Percentiles rank a stretch among this genome's conserved stretches.
Conservation (phyloP, 2,888 invertebrate species). For the Myopa testacea region DNA sequence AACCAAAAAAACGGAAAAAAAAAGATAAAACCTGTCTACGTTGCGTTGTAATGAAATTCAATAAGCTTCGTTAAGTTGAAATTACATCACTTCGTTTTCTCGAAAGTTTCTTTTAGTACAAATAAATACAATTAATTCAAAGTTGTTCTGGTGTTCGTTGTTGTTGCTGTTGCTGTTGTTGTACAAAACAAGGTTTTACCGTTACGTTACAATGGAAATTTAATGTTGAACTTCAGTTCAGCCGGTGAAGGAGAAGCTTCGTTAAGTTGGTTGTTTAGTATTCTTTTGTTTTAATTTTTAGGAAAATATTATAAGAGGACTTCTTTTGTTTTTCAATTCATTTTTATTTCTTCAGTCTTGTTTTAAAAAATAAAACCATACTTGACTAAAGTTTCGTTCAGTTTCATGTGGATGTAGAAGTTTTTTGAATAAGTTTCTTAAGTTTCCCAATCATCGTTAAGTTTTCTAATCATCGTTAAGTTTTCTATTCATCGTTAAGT, state of each 20-base stretch:
- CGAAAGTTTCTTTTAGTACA: not conserved
- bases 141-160: too few species aligned
- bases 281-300: not conserved
- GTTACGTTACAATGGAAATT: too few species aligned
- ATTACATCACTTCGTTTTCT: conserved; percentile 2
- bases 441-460: too few species aligned
- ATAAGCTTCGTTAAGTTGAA: conserved; percentile 3
- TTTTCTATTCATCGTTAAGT: not conserved
- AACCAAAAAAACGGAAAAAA: not conserved
- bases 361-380: not conserved
- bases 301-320: not conserved
- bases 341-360: not conserved
- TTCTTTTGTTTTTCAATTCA: not conserved
- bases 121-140: conserved; percentile 6
- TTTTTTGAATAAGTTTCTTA: too few species aligned
- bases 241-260: too few species aligned
- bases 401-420: not conserved
- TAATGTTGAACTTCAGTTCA: too few species aligned
- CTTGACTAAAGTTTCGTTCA: not conserved
- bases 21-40: not conserved
- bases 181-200: too few species aligned
- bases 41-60: not conserved
- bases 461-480: too few species aligned
- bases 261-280: not conserved
- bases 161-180: too few species aligned